Percentiles rank a stretch among this genome's conserved stretches.
Evolutionary conservation across 2,888 invertebrate genomes (phyloP).

Genomic region (Rutpela maculata): DNA sequence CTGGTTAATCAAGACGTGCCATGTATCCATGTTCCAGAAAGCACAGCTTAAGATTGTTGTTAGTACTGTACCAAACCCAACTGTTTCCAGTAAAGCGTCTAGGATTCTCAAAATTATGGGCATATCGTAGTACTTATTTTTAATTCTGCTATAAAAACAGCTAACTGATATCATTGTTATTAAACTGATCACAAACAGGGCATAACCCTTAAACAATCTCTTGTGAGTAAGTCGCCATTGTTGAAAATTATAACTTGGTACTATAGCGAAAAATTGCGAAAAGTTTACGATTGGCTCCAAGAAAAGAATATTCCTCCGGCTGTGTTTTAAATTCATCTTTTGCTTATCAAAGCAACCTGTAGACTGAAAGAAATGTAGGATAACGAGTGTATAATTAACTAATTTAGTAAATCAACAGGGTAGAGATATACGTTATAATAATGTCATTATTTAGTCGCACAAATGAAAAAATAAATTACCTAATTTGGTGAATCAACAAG

Average conservation of each 20-base stretch:
- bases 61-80: not conserved
- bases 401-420: too few relatives aligned
- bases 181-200: not conserved
- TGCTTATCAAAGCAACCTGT: too few relatives aligned
- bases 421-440: too few relatives aligned
- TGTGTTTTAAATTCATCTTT: not conserved
- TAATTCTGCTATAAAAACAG: not conserved
- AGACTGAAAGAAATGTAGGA: too few relatives aligned
- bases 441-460: too few relatives aligned
- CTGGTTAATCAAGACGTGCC: not conserved
- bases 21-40: slow-evolving; percentile 22
- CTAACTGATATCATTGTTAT: not conserved
- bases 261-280: not conserved
- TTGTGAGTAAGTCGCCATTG: not conserved
- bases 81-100: not conserved
- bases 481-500: too few relatives aligned
- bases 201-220: not conserved
- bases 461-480: too few relatives aligned
- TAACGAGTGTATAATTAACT: too few relatives aligned
- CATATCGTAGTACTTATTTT: not conserved
- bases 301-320: not conserved
- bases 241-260: slow-evolving; percentile 10
- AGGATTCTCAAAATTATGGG: not conserved
- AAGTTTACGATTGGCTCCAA: slow-evolving; percentile 1
- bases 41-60: not conserved